These are phyloP conservation scores for Acrobasis consociella DNA, from an alignment of 2,888 invertebrate species.

Conservation along the genomic window DNA sequence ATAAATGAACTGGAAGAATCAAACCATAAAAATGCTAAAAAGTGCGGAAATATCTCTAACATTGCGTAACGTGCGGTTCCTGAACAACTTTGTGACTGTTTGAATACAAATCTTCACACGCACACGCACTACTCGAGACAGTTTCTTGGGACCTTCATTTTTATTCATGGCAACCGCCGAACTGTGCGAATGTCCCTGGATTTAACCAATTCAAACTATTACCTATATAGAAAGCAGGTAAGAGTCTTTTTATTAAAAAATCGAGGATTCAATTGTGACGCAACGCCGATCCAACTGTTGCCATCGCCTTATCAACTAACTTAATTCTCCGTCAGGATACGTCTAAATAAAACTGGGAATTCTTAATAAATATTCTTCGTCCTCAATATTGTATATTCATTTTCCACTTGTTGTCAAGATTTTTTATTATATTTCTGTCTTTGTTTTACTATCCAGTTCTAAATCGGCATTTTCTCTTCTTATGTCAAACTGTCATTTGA, in stretches of 20 bases:
- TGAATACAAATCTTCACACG: slow-evolving; percentile 33
- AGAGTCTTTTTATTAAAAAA: not conserved
- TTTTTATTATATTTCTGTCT: too few relatives aligned
- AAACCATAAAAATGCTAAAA: slow-evolving; percentile 26
- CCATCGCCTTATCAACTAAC: too few relatives aligned
- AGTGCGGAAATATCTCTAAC: slow-evolving; percentile 12
- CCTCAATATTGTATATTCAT: too few relatives aligned
- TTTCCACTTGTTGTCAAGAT: too few relatives aligned
- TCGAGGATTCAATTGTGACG: not conserved
- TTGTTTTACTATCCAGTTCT: too few relatives aligned
- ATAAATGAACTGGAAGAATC: slow-evolving; percentile 1
- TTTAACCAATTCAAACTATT: slow-evolving; percentile 30
- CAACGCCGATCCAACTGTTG: too few relatives aligned
- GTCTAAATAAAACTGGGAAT: too few relatives aligned
- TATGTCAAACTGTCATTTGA: too few relatives aligned
- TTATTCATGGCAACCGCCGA: slow-evolving; percentile 47
- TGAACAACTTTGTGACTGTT: slow-evolving; percentile 28
- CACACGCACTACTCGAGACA: slow-evolving; percentile 22
- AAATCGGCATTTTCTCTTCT: too few relatives aligned
- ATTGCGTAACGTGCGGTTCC: slow-evolving; percentile 26
- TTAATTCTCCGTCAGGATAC: too few relatives aligned
- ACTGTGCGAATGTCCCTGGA: slow-evolving; percentile 42
- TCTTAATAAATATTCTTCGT: too few relatives aligned
- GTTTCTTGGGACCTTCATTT: slow-evolving; percentile 42
- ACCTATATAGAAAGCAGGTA: not conserved